Conservation (phyloP, 2,113 vertebrate species). For the Galeopterus variegatus region DNA sequence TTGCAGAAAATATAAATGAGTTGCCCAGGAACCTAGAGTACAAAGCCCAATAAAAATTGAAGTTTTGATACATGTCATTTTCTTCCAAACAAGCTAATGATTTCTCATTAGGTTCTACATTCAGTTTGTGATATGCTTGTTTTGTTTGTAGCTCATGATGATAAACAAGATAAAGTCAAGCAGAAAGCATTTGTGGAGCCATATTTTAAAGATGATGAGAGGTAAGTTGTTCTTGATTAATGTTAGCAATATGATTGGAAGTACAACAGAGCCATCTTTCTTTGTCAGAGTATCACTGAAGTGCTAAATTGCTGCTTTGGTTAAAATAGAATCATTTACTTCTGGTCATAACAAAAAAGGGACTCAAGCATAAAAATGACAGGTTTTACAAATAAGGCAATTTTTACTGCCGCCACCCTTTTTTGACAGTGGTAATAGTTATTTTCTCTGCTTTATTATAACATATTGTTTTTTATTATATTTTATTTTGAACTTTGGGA, state of each 20-base stretch:
- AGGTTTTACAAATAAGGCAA: constrained; percentile 32
- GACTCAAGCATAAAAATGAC: background rate
- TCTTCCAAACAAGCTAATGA: background rate
- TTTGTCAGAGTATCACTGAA: background rate
- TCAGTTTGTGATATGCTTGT: constrained; percentile 61
- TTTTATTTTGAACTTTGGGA: constrained; percentile 54
- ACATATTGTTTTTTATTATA: constrained; percentile 15
- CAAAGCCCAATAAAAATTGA: constrained; percentile 32
- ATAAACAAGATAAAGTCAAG: constrained; percentile 89
- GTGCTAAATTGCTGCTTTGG: background rate
- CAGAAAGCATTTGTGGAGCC: constrained; percentile 90
- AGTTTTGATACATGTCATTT: background rate
- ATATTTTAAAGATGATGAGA: constrained; percentile 88
- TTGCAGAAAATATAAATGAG: constrained; percentile 31
- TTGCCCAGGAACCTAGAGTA: background rate
- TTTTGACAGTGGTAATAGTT: background rate
- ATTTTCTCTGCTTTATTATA: constrained; percentile 58
- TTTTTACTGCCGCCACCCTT: background rate
- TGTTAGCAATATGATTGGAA: background rate
- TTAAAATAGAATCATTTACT: constrained; percentile 50
- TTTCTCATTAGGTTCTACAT: constrained; percentile 48
- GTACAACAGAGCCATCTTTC: background rate
- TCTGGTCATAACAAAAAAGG: constrained; percentile 35
- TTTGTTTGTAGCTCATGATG: constrained; percentile 85
- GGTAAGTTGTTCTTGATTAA: constrained; percentile 85